Percentiles rank a stretch among this genome's conserved stretches.
These are phyloP conservation scores for Dufourea novaeangliae DNA, from an alignment of 1,140 invertebrate genomes.

Conservation along the genomic window DNA sequence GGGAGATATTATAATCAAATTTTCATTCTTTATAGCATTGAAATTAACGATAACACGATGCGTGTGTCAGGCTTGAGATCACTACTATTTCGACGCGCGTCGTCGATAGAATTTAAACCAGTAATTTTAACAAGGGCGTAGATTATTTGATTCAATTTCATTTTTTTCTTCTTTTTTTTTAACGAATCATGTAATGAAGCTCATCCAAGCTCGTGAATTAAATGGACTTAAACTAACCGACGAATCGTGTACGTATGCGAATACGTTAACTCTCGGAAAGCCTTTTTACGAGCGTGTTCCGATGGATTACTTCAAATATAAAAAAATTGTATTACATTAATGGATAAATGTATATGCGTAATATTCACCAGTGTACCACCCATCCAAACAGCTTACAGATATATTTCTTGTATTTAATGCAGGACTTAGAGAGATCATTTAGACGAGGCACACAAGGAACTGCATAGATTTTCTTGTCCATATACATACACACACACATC, in stretches of 20 bases:
- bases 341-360: constrained; percentile 46
- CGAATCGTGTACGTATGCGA: constrained; percentile 14
- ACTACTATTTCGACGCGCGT: constrained; percentile 2
- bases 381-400: constrained; percentile 38
- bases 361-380: constrained; percentile 37
- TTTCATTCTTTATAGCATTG: constrained; percentile 46
- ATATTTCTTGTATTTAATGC: constrained; percentile 35
- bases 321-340: constrained; percentile 39
- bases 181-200: constrained; percentile 43
- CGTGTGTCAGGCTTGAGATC: background rate
- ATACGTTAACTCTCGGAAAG: constrained; percentile 9
- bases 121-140: background rate
- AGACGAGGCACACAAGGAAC: constrained; percentile 10
- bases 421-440: constrained; percentile 35
- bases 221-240: constrained; percentile 44
- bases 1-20: constrained; percentile 62
- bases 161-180: no score
- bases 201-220: constrained; percentile 55
- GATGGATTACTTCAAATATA: constrained; percentile 38
- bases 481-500: background rate
- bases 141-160: constrained; percentile 3
- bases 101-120: constrained; percentile 8
- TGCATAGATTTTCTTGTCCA: constrained; percentile 6
- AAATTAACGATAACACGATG: constrained; percentile 21
- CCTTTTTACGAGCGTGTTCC: constrained; percentile 44